Evolutionary conservation across 2,113 vertebrate genomes (phyloP).

Genomic region (Tachysurus fulvidraco): DNA sequence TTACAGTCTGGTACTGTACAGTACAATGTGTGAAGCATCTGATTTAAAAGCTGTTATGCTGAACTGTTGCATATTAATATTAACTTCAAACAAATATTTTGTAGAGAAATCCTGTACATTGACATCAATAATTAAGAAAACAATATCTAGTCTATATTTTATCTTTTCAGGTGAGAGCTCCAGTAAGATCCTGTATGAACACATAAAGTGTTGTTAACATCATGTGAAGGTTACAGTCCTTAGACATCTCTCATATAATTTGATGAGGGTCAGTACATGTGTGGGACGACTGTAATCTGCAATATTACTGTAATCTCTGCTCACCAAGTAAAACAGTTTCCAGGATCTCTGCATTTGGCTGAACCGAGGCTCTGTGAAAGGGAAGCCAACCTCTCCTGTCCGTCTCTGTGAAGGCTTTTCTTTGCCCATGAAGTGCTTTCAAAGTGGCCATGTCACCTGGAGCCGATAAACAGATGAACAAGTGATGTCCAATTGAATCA

Average conservation of each 20-base stretch:
- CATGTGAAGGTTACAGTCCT: not conserved
- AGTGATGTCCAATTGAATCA: not conserved
- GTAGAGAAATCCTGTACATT: not conserved
- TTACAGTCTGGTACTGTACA: too few relatives aligned
- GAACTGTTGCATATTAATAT: not conserved
- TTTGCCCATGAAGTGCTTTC: slow-evolving; percentile 67
- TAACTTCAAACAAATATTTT: not conserved
- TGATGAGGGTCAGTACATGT: not conserved
- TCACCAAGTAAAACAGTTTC: slow-evolving; percentile 79
- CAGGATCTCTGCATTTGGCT: slow-evolving; percentile 72
- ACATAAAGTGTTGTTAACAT: not conserved
- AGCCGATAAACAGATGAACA: slow-evolving; percentile 14
- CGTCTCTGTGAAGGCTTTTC: slow-evolving; percentile 75
- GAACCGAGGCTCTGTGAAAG: slow-evolving; percentile 75
- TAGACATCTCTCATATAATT: not conserved
- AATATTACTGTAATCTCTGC: slow-evolving; percentile 1
- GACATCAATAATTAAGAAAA: not conserved
- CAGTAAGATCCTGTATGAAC: not conserved
- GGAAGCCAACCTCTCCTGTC: slow-evolving; percentile 80
- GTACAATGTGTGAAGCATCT: too few relatives aligned
- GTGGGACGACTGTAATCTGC: not conserved
- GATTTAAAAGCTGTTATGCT: too few relatives aligned
- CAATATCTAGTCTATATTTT: too few relatives aligned
- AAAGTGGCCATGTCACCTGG: slow-evolving; percentile 76
- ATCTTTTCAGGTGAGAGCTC: not conserved